Evolutionary conservation across 2,797 vertebrate species (phyloP).

Genomic region (Pangasius macronema): DNA sequence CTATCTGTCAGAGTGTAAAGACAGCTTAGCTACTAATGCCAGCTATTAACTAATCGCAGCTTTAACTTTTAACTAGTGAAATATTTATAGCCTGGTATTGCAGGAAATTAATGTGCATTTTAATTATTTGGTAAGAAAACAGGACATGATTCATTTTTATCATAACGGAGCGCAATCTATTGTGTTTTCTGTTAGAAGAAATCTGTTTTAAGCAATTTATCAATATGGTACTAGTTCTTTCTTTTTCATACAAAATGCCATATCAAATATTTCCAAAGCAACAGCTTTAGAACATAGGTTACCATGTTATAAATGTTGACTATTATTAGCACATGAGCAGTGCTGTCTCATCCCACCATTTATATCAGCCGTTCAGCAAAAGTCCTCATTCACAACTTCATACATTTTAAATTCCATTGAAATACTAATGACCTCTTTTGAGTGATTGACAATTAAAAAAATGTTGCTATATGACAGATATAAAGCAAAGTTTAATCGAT

Average conservation of each 20-base stretch:
- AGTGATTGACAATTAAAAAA: not conserved
- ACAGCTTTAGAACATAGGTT: not conserved
- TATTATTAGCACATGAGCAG: not conserved
- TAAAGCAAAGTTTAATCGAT: not conserved
- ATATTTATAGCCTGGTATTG: not conserved
- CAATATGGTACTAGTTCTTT: not conserved
- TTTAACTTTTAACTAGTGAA: not conserved
- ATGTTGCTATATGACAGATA: not conserved
- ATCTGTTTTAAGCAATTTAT: not conserved
- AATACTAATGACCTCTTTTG: not conserved
- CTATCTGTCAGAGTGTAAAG: not conserved
- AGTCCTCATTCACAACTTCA: not conserved
- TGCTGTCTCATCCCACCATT: not conserved
- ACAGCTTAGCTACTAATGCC: not conserved
- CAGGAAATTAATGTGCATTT: not conserved
- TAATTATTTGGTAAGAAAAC: not conserved
- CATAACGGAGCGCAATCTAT: not conserved
- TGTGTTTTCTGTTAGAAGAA: not conserved
- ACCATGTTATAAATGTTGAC: not conserved
- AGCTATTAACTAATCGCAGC: not conserved
- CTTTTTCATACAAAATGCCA: not conserved
- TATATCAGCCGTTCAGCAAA: not conserved
- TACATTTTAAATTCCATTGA: not conserved
- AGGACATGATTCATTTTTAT: not conserved
- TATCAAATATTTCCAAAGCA: constrained; percentile 6